phyloP scores from a whole-genome alignment of 92 coral and sea anemone genomes.

The Galaxea fascicularis region DNA sequence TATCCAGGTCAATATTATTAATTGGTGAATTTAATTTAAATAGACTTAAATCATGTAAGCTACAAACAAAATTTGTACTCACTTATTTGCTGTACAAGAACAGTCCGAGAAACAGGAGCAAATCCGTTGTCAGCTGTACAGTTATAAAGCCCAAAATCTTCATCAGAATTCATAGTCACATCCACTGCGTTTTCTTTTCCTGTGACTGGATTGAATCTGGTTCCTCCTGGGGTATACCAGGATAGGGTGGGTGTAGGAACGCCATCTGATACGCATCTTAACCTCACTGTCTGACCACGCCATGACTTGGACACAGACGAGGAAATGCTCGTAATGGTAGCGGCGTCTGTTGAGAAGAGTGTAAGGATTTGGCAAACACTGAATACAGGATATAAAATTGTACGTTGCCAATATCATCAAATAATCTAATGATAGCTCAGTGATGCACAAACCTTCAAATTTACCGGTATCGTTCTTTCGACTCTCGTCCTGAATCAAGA shows the following conservation, averaged over 20 bases:
- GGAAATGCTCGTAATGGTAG: neutral
- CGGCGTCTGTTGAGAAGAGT: slow-evolving; percentile 10
- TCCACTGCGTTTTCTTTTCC: neutral
- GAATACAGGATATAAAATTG: no score
- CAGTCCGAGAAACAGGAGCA: neutral
- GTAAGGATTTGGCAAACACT: no score
- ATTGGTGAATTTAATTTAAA: no score
- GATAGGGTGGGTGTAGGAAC: slow-evolving; percentile 21
- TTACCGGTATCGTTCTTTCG: neutral
- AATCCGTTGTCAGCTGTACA: slow-evolving; percentile 5
- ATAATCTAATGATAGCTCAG: neutral
- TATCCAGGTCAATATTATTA: no score
- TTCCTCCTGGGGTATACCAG: slow-evolving; percentile 2
- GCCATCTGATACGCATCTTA: slow-evolving; percentile 21
- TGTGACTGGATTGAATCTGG: neutral
- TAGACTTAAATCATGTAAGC: no score
- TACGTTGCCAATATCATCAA: no score
- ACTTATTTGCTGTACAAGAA: slow-evolving; percentile 5
- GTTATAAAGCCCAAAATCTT: slow-evolving; percentile 22
- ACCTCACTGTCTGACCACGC: slow-evolving; percentile 22
- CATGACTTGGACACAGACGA: neutral
- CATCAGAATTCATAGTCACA: neutral
- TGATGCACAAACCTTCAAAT: neutral
- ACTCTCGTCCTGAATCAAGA: no score
- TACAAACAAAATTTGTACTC: neutral